Percentiles rank a stretch among this genome's conserved stretches.
These are phyloP conservation scores for Cynoglossus semilaevis DNA, from an alignment of 2,113 vertebrate species.

Conservation along the genomic window DNA sequence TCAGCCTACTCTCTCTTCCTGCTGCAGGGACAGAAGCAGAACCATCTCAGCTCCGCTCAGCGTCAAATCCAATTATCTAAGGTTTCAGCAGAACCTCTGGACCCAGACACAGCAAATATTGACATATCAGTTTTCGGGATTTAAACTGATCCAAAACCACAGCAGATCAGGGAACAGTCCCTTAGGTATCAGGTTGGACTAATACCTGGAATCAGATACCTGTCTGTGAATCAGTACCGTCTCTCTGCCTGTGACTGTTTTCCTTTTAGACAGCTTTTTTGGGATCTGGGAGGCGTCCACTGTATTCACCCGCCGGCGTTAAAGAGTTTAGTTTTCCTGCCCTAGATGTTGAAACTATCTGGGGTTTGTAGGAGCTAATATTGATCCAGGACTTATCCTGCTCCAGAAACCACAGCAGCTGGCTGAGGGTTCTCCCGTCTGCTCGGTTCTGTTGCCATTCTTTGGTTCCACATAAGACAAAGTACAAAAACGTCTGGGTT, in stretches of 20 bases:
- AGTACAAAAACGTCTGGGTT: too few species aligned
- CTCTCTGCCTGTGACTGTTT: conserved; percentile 1
- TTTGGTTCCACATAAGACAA: too few species aligned
- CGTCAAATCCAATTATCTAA: conserved; percentile 42
- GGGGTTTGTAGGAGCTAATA: too few species aligned
- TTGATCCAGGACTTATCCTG: too few species aligned
- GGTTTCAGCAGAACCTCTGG: conserved; percentile 19
- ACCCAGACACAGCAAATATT: conserved; percentile 18
- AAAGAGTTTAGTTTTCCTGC: conserved; percentile 35
- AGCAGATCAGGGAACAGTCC: conserved; percentile 8
- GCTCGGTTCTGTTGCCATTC: too few species aligned
- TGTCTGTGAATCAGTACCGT: conserved; percentile 23
- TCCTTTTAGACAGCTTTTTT: conserved; percentile 11
- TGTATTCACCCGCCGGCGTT: neutral
- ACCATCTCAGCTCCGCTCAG: neutral
- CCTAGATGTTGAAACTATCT: neutral
- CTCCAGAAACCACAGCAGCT: too few species aligned
- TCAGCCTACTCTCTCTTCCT: too few species aligned
- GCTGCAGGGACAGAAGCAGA: neutral
- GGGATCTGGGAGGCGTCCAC: conserved; percentile 5
- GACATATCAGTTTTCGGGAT: conserved; percentile 40
- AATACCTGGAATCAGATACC: conserved; percentile 53
- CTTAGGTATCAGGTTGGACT: conserved; percentile 36
- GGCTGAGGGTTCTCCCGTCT: too few species aligned
- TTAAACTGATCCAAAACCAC: conserved; percentile 47